These are phyloP conservation scores for Gavialis gangeticus DNA, from an alignment of 2,113 vertebrate species.

Conservation along the genomic window DNA sequence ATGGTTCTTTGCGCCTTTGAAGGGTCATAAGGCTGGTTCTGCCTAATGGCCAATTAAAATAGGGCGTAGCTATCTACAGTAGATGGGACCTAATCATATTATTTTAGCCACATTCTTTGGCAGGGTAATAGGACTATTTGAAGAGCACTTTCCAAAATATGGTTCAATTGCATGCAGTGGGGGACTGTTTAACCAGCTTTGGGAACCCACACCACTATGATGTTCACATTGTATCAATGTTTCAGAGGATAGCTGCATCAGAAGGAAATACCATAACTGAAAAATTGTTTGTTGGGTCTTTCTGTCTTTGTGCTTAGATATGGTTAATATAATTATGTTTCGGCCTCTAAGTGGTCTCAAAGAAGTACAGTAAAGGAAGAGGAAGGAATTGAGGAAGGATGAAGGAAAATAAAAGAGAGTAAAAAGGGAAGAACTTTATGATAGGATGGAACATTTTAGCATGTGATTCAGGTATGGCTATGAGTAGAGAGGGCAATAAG, in stretches of 20 bases:
- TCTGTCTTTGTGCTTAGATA: not conserved
- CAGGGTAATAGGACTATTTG: not conserved
- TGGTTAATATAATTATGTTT: not conserved
- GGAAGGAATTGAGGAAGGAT: not conserved
- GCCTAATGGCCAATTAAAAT: conserved; percentile 3
- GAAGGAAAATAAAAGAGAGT: not conserved
- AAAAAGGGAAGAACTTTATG: not conserved
- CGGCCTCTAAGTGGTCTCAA: not conserved
- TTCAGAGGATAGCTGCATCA: not conserved
- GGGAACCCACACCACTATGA: not conserved
- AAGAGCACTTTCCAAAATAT: not conserved
- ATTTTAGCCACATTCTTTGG: not conserved
- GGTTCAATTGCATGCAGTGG: not conserved
- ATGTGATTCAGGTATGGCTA: not conserved
- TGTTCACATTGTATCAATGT: rapidly evolving
- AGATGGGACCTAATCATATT: not conserved
- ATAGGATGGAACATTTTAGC: not conserved
- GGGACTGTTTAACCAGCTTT: not conserved
- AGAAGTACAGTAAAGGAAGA: not conserved
- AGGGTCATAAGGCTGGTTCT: not conserved
- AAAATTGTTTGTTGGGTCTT: not conserved
- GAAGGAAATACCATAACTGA: not conserved
- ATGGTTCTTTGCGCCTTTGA: not conserved
- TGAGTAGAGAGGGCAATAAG: not conserved
- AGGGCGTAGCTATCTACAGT: not conserved